Percentiles rank a stretch among this genome's conserved stretches.
phyloP scores from a whole-genome alignment of 2,888 invertebrate species.

The Apamea crenata region DNA sequence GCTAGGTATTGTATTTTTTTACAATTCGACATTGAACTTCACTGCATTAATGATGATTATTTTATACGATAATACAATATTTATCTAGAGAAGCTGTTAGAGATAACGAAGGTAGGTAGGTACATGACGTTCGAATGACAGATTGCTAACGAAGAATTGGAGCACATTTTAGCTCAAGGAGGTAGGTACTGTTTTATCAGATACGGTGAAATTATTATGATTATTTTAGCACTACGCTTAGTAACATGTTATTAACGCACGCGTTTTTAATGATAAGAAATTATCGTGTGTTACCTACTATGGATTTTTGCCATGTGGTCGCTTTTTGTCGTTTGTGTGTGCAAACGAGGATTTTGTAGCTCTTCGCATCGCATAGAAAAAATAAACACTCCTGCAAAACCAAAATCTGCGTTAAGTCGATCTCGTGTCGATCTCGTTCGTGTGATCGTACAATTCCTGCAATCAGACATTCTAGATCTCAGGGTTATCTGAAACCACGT shows the following conservation, averaged over 20 bases:
- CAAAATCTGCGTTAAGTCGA: background rate
- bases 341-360: background rate
- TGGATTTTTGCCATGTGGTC: constrained; percentile 33
- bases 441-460: background rate
- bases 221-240: constrained; percentile 35
- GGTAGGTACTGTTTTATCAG: constrained; percentile 50
- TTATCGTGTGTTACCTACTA: constrained; percentile 38
- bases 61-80: constrained; percentile 38
- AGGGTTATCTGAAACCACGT: constrained; percentile 7
- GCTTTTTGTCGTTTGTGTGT: background rate
- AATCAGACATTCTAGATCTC: background rate
- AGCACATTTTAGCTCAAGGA: constrained; percentile 59
- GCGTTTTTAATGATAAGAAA: constrained; percentile 40
- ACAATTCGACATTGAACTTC: constrained; percentile 62
- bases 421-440: background rate
- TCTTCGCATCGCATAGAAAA: background rate
- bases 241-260: constrained; percentile 17
- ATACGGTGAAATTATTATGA: constrained; percentile 50
- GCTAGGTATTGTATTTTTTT: constrained; percentile 1
- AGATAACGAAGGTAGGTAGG: constrained; percentile 14
- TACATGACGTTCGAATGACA: constrained; percentile 48
- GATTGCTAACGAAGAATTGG: constrained; percentile 48
- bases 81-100: constrained; percentile 37
- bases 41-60: background rate
- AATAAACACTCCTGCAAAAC: background rate